Conservation (phyloP, 1,140 invertebrate species). For the Drosophila parabipectinata region DNA sequence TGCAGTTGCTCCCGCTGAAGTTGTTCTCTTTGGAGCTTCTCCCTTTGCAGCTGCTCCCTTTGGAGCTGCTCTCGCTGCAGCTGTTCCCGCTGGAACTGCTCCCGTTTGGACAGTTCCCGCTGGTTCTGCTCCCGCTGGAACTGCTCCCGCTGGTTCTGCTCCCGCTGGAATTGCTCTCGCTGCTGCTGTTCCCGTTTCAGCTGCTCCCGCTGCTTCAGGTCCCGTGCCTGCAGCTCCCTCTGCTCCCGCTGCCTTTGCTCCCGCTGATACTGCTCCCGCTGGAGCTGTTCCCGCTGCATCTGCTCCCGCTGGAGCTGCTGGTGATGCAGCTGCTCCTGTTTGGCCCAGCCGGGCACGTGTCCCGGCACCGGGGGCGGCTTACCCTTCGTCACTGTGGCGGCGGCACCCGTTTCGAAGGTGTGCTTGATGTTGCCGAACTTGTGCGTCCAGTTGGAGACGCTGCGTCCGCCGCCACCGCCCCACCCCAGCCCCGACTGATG, state of each 20-base stretch:
- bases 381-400: conserved; percentile 64
- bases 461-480: conserved; percentile 77
- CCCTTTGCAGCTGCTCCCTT: conserved; percentile 25
- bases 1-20: conserved; percentile 14
- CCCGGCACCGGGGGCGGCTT: conserved; percentile 68
- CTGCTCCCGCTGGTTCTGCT: conserved; percentile 19
- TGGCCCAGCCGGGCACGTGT: conserved; percentile 84
- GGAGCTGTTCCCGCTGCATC: conserved; percentile 40
- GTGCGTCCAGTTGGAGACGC: conserved; percentile 88
- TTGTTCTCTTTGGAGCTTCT: conserved; percentile 26
- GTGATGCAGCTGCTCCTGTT: conserved; percentile 66
- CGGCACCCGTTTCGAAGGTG: conserved; percentile 87
- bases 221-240: conserved; percentile 10
- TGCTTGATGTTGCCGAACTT: conserved; percentile 94
- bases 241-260: conserved; percentile 38
- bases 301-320: conserved; percentile 46
- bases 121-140: conserved; percentile 18
- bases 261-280: conserved; percentile 40
- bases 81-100: conserved; percentile 37
- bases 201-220: conserved; percentile 28
- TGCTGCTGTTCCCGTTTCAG: conserved; percentile 2
- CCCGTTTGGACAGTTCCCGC: conserved; percentile 26
- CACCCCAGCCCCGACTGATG: conserved; percentile 81
- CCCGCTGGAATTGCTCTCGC: conserved; percentile 29
- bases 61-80: conserved; percentile 35